A percentile compares a stretch with the other conserved stretches of the same genome.
Conservation (phyloP, 2,113 vertebrate species). For the Heteronetta atricapilla region DNA sequence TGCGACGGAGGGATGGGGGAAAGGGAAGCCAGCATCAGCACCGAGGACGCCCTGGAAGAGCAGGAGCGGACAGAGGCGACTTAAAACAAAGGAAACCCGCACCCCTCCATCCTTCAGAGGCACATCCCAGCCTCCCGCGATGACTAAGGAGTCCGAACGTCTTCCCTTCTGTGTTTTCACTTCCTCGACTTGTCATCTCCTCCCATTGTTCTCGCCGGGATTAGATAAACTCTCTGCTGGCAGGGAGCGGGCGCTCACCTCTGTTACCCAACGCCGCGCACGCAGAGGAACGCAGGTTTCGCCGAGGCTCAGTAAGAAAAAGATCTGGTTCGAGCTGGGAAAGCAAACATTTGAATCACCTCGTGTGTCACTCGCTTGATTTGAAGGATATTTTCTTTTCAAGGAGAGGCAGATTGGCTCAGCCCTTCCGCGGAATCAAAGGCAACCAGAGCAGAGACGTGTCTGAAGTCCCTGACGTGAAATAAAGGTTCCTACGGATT, state of each 20-base stretch:
- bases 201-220: background rate
- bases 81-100: background rate
- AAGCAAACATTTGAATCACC: background rate
- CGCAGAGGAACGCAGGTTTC: background rate
- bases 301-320: background rate
- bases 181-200: background rate
- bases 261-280: background rate
- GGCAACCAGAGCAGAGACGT: background rate
- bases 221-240: background rate
- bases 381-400: background rate
- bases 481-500: background rate
- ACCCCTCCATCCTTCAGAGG: background rate
- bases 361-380: background rate
- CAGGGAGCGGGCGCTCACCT: background rate
- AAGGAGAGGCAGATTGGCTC: background rate
- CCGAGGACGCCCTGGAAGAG: background rate
- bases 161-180: background rate
- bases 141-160: fast-evolving
- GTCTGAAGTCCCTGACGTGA: background rate
- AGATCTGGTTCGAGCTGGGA: background rate
- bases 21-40: background rate
- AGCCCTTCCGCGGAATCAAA: background rate
- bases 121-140: background rate
- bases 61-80: background rate
- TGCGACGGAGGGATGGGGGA: fast-evolving